Conservation (phyloP, 2,888 invertebrate species). For the Unio delphinus region DNA sequence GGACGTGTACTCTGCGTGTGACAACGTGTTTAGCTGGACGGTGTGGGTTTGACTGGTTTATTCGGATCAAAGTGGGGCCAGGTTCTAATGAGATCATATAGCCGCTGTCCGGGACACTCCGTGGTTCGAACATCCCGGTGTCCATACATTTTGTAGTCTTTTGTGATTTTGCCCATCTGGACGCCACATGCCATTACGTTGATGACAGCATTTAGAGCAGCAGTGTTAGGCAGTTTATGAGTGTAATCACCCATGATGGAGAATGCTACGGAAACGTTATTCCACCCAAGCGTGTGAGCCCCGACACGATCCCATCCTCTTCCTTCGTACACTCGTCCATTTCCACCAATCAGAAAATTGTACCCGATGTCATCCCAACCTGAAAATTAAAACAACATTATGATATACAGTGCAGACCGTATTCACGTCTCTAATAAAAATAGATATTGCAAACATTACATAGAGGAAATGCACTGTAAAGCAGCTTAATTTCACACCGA, state of each 20-base stretch:
- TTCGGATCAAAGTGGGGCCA: constrained; percentile 43
- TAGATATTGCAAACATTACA: no score
- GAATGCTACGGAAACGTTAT: constrained; percentile 72
- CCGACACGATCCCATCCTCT: constrained; percentile 83
- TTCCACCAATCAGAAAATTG: constrained; percentile 86
- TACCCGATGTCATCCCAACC: constrained; percentile 56
- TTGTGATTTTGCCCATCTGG: constrained; percentile 41
- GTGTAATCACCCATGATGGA: constrained; percentile 64
- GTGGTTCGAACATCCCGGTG: constrained; percentile 54
- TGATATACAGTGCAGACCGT: no score
- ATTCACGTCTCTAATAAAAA: no score
- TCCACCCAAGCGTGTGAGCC: constrained; percentile 79
- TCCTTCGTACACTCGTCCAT: constrained; percentile 82
- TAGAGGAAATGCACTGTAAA: no score
- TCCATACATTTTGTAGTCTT: constrained; percentile 55
- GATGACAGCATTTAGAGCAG: constrained; percentile 45
- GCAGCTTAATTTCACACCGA: no score
- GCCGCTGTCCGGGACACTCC: constrained; percentile 52
- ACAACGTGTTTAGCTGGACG: background rate
- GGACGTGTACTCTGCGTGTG: no score
- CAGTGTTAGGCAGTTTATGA: constrained; percentile 45
- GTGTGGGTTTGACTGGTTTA: constrained; percentile 35
- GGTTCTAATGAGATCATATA: constrained; percentile 47
- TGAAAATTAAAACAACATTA: background rate
- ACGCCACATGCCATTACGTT: constrained; percentile 56